Percentiles rank a stretch among this genome's conserved stretches.
Evolutionary conservation across 1,140 invertebrate species (phyloP).

Genomic region (Drosophila sproati): DNA sequence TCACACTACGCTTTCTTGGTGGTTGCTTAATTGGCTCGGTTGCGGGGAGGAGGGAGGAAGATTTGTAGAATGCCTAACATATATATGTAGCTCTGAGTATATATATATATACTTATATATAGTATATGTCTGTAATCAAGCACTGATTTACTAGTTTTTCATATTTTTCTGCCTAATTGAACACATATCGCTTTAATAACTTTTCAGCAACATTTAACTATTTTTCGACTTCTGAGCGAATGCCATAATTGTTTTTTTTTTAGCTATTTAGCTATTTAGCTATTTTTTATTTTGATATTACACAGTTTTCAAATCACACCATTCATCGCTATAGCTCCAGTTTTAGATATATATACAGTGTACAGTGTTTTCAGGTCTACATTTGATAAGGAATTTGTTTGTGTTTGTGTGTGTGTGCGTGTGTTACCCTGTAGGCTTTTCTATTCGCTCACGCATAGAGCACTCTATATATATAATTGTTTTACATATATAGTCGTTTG

Average conservation of each 20-base stretch:
- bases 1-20: conserved; percentile 55
- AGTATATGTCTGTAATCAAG: neutral
- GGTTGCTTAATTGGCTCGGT: conserved; percentile 48
- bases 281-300: conserved; percentile 3
- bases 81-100: neutral
- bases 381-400: conserved; percentile 53
- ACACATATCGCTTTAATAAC: no score
- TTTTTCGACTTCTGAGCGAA: no score
- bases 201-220: no score
- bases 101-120: neutral
- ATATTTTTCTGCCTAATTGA: no score
- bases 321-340: conserved; percentile 6
- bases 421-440: conserved; percentile 59
- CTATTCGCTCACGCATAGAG: conserved; percentile 39
- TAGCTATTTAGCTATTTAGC: no score
- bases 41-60: conserved; percentile 11
- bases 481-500: conserved; percentile 47
- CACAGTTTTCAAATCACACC: conserved; percentile 19
- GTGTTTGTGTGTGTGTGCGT: conserved; percentile 29
- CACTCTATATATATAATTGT: conserved; percentile 24
- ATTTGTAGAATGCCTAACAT: conserved; percentile 3
- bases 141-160: no score
- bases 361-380: conserved; percentile 11
- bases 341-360: conserved; percentile 26
- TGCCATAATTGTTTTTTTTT: no score